These are phyloP conservation scores for Zaprionus bogoriensis DNA, from an alignment of 2,888 invertebrate genomes.

Conservation along the genomic window DNA sequence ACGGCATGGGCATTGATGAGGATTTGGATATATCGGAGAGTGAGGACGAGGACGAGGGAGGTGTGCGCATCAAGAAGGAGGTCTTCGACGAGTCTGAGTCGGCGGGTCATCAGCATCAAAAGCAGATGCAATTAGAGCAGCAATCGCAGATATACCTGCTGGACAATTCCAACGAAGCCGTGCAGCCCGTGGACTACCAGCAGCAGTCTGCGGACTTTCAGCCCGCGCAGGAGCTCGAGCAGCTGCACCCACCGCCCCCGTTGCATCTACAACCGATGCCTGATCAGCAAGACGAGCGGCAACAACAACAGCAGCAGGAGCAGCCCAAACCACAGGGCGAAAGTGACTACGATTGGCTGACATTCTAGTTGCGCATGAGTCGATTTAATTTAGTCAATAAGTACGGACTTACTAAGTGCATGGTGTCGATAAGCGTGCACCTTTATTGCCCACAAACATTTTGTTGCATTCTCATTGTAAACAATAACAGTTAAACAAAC, in stretches of 20 bases:
- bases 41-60: constrained; percentile 84
- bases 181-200: constrained; percentile 37
- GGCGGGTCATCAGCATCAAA: constrained; percentile 24
- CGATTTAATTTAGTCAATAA: background rate
- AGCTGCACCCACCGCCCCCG: no score
- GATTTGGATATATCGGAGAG: constrained; percentile 91
- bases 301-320: constrained; percentile 28
- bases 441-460: constrained; percentile 1
- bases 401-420: background rate
- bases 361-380: constrained; percentile 62
- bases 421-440: background rate
- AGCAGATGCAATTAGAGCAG: constrained; percentile 18
- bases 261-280: constrained; percentile 22
- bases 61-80: constrained; percentile 66
- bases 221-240: constrained; percentile 26
- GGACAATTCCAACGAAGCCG: constrained; percentile 54
- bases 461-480: constrained; percentile 1
- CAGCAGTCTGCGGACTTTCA: constrained; percentile 31
- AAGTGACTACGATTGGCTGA: constrained; percentile 74
- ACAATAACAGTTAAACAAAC: constrained; percentile 1
- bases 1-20: constrained; percentile 88
- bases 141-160: constrained; percentile 53
- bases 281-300: constrained; percentile 32
- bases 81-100: constrained; percentile 53
- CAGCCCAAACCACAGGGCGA: constrained; percentile 48